These are phyloP conservation scores for Oscheius onirici DNA, from an alignment of 2,888 invertebrate genomes.

Conservation along the genomic window DNA sequence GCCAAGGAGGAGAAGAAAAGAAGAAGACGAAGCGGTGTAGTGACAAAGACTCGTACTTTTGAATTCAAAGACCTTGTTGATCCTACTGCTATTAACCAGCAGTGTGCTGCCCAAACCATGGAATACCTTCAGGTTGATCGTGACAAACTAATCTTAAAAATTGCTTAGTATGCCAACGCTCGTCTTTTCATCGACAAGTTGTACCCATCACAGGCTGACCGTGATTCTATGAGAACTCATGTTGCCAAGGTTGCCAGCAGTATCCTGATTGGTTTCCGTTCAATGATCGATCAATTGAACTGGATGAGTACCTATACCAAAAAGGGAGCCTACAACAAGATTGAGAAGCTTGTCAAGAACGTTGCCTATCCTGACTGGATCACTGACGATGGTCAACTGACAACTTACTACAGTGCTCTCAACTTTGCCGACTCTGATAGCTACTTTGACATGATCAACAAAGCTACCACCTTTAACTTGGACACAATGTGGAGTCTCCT, in stretches of 20 bases:
- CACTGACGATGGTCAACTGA: slow-evolving; percentile 50
- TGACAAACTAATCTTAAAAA: background rate
- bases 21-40: too few relatives aligned
- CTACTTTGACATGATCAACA: slow-evolving; percentile 43
- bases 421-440: slow-evolving; percentile 20
- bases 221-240: slow-evolving; percentile 46
- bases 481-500: slow-evolving; percentile 33
- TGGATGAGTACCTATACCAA: slow-evolving; percentile 67
- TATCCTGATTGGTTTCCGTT: slow-evolving; percentile 55
- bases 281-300: slow-evolving; percentile 63
- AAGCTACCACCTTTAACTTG: slow-evolving; percentile 40
- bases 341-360: slow-evolving; percentile 63
- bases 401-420: slow-evolving; percentile 46
- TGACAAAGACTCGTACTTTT: too few relatives aligned
- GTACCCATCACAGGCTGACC: slow-evolving; percentile 47
- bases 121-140: slow-evolving; percentile 35
- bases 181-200: slow-evolving; percentile 62
- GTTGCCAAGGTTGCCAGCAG: slow-evolving; percentile 54
- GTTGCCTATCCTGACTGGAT: slow-evolving; percentile 66
- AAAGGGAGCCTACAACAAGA: slow-evolving; percentile 61
- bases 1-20: too few relatives aligned
- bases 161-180: slow-evolving; percentile 59
- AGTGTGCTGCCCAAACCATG: slow-evolving; percentile 52
- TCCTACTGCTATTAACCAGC: too few relatives aligned
- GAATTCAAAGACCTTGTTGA: too few relatives aligned